These are phyloP conservation scores for Autographa gamma DNA, from an alignment of 2,888 invertebrate species.

Conservation along the genomic window DNA sequence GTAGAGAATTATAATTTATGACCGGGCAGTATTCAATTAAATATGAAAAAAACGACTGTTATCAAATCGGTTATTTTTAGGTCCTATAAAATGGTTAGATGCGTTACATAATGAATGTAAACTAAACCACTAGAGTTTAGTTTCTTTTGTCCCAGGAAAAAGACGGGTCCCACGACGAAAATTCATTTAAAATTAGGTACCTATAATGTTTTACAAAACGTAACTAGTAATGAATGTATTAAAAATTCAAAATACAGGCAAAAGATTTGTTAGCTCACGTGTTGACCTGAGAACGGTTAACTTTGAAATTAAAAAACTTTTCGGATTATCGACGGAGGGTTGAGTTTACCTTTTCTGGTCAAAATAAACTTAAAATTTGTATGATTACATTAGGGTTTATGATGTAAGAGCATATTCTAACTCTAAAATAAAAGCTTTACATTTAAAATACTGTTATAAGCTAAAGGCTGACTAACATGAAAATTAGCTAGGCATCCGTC, in stretches of 20 bases:
- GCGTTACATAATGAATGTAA: too few relatives aligned
- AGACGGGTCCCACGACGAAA: background rate
- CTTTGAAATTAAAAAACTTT: conserved; percentile 59
- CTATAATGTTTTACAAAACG: background rate
- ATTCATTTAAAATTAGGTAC: background rate
- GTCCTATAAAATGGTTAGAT: too few relatives aligned
- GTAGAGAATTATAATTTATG: background rate
- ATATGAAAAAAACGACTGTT: background rate
- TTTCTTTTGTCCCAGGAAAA: too few relatives aligned
- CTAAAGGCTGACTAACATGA: too few relatives aligned
- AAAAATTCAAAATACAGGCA: conserved; percentile 10
- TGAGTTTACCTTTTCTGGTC: conserved; percentile 20
- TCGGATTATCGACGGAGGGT: conserved; percentile 26
- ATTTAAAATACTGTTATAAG: too few relatives aligned
- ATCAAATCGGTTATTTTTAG: conserved; percentile 1
- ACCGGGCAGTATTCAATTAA: background rate
- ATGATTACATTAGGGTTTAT: conserved; percentile 7
- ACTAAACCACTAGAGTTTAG: too few relatives aligned
- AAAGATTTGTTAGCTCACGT: conserved; percentile 28
- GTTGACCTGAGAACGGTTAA: conserved; percentile 27
- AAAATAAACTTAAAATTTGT: conserved; percentile 5
- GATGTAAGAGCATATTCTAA: background rate
- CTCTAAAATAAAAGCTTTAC: too few relatives aligned
- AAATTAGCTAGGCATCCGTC: background rate
- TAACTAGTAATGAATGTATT: background rate